Evolutionary conservation across 2,797 vertebrate species (phyloP).

Genomic region (Meda fulgida): DNA sequence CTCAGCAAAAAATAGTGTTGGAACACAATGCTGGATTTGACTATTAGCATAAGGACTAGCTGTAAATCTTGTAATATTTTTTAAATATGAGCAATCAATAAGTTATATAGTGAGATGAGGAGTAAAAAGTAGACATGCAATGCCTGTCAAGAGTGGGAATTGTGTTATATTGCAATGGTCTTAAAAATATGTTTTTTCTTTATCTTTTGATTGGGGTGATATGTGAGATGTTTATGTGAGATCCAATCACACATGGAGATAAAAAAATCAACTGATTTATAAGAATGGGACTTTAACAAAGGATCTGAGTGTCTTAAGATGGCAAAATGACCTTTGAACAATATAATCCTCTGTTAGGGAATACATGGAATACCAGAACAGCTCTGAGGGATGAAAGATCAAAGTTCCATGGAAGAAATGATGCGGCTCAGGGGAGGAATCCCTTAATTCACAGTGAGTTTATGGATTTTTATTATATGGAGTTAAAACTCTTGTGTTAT

Average conservation of each 20-base stretch:
- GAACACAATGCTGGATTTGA: neutral
- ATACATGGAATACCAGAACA: neutral
- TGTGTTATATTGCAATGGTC: too few species aligned
- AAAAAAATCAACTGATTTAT: neutral
- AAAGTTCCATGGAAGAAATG: neutral
- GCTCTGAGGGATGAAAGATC: neutral
- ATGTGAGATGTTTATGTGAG: constrained; percentile 34
- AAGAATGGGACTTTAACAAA: neutral
- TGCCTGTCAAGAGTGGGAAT: neutral
- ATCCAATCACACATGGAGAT: neutral
- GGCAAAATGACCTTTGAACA: neutral
- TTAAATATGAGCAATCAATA: neutral
- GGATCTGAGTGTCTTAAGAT: neutral
- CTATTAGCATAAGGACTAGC: neutral
- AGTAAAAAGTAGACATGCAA: neutral
- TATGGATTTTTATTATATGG: neutral
- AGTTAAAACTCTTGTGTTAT: neutral
- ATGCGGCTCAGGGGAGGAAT: neutral
- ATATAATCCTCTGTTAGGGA: neutral
- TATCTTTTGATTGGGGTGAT: constrained; percentile 38
- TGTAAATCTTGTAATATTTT: neutral
- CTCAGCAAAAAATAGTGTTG: neutral
- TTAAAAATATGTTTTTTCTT: neutral
- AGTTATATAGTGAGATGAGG: neutral
- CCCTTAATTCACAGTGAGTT: neutral